phyloP scores from a whole-genome alignment of 1,140 invertebrate genomes.

The Heterodera schachtii region DNA sequence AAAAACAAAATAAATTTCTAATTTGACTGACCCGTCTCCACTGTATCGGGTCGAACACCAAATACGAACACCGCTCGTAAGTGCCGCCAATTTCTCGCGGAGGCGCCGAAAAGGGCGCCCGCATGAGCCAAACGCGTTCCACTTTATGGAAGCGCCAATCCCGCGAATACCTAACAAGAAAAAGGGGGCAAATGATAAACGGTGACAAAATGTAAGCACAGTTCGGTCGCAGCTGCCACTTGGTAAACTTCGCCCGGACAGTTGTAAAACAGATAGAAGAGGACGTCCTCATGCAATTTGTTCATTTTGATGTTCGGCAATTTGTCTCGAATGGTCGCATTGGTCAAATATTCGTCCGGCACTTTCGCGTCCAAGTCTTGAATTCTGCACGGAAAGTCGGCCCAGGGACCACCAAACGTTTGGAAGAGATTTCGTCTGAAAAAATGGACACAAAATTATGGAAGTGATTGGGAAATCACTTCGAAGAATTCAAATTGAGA shows the following conservation, averaged over 20 bases:
- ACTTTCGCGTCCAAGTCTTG: constrained; percentile 95
- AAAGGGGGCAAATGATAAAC: not conserved
- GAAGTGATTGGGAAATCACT: constrained; percentile 68
- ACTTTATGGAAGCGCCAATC: constrained; percentile 99
- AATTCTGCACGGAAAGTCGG: constrained; percentile 91
- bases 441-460: constrained; percentile 16
- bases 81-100: constrained; percentile 82
- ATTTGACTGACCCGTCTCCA: constrained; percentile 67
- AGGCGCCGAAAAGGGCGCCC: constrained; percentile 71
- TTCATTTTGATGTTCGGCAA: constrained; percentile 90
- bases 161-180: constrained; percentile 77
- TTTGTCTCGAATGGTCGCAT: constrained; percentile 73
- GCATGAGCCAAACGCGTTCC: constrained; percentile 97
- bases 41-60: constrained; percentile 88
- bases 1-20: too few species aligned
- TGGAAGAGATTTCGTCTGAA: constrained; percentile 79
- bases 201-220: constrained; percentile 76
- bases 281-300: constrained; percentile 95
- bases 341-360: constrained; percentile 97
- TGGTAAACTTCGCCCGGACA: constrained; percentile 96
- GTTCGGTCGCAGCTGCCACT: constrained; percentile 88
- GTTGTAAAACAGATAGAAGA: constrained; percentile 99
- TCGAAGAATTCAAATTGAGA: constrained; percentile 93
- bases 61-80: constrained; percentile 96
- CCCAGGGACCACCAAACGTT: constrained; percentile 96